Evolutionary conservation across 2,113 vertebrate species (phyloP).

Genomic region (Lipotes vexillifer): DNA sequence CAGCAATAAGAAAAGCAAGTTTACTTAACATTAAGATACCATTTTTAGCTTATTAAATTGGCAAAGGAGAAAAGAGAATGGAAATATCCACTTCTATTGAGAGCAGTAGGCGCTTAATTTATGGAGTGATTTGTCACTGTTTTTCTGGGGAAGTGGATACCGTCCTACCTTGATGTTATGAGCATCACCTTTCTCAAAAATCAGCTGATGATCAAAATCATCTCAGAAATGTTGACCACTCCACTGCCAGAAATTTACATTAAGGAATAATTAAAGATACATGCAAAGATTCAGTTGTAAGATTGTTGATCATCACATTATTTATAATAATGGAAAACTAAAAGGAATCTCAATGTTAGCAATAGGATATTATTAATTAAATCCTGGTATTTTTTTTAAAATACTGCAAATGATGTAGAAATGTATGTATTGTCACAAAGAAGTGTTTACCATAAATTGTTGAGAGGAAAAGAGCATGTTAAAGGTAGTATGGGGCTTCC

Average conservation of each 20-base stretch:
- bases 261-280: constrained; percentile 4
- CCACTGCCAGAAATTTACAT: neutral
- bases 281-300: neutral
- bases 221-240: neutral
- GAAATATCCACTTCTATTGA: neutral
- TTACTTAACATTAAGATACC: neutral
- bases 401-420: neutral
- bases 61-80: neutral
- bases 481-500: neutral
- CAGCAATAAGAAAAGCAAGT: neutral
- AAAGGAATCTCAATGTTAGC: neutral
- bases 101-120: neutral
- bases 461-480: neutral
- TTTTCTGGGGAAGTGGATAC: neutral
- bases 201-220: neutral
- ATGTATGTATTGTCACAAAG: neutral
- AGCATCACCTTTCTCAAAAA: neutral
- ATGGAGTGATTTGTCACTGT: neutral
- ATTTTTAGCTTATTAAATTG: neutral
- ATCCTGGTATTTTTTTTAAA: neutral
- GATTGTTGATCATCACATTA: neutral
- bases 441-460: neutral
- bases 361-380: neutral
- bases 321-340: neutral
- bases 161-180: neutral